Evolutionary conservation across 1,140 invertebrate genomes (phyloP).

Genomic region (Ooceraea biroi): DNA sequence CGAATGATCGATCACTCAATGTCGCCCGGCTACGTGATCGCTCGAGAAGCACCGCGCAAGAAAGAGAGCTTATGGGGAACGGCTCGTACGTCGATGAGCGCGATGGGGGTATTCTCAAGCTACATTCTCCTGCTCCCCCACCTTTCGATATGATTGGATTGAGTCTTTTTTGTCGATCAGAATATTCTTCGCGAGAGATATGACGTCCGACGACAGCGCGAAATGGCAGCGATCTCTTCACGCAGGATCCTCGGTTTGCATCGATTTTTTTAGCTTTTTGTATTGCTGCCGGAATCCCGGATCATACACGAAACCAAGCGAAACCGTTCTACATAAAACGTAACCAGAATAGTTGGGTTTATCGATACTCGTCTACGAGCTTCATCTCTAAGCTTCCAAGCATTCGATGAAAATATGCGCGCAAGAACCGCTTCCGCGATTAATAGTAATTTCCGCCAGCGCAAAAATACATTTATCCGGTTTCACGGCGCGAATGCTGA

Average conservation of each 20-base stretch:
- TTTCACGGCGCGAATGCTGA: not conserved
- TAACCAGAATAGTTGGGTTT: not conserved
- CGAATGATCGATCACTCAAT: slow-evolving; percentile 60
- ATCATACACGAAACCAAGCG: not conserved
- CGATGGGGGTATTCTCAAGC: not conserved
- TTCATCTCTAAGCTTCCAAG: too few relatives aligned
- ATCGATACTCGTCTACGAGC: not conserved
- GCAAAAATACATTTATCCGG: slow-evolving; percentile 17
- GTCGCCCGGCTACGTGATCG: slow-evolving; percentile 50
- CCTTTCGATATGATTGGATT: not conserved
- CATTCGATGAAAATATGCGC: not conserved
- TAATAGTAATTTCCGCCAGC: slow-evolving; percentile 11
- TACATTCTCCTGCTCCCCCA: not conserved
- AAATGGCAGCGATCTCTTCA: not conserved
- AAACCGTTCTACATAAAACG: not conserved
- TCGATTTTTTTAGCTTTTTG: not conserved
- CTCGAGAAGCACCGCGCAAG: not conserved
- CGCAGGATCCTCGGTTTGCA: not conserved
- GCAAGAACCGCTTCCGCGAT: too few relatives aligned
- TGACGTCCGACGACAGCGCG: not conserved
- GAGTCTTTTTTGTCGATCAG: not conserved
- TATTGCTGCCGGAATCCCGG: not conserved
- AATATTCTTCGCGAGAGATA: too few relatives aligned
- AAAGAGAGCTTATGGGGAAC: slow-evolving; percentile 19
- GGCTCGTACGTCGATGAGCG: not conserved